Percentiles rank a stretch among this genome's conserved stretches.
Evolutionary conservation across 2,797 vertebrate species (phyloP).

Genomic region (Danionella dracula): DNA sequence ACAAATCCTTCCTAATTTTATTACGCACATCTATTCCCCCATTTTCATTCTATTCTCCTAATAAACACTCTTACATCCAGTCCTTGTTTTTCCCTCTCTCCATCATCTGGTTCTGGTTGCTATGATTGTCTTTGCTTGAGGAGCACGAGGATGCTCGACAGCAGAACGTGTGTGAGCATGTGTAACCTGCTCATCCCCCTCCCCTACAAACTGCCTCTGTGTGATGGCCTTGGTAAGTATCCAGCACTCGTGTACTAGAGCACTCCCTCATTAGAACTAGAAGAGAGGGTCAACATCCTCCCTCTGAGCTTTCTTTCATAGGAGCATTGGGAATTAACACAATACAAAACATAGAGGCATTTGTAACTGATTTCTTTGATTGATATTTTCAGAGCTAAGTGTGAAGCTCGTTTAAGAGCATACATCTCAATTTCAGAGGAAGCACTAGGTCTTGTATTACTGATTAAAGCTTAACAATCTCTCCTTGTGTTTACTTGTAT

Average conservation of each 20-base stretch:
- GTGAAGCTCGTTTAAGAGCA: no score
- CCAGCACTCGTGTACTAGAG: background rate
- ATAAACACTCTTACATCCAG: background rate
- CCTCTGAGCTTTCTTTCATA: background rate
- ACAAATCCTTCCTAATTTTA: background rate
- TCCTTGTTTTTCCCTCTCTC: background rate
- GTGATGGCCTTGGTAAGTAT: conserved; percentile 7
- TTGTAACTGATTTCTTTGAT: no score
- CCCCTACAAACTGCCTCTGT: background rate
- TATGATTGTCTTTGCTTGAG: conserved; percentile 5
- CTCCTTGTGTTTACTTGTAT: no score
- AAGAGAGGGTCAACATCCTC: background rate
- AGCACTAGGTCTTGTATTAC: no score
- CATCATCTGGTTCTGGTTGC: background rate
- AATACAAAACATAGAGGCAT: background rate
- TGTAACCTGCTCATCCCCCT: conserved; percentile 4
- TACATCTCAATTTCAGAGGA: no score
- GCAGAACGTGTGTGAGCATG: conserved; percentile 24
- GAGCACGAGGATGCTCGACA: conserved; percentile 6
- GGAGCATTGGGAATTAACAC: background rate
- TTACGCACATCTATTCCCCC: background rate
- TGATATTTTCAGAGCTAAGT: no score
- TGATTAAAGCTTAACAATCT: no score
- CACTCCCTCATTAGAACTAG: background rate
- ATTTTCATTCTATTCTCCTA: background rate